Evolutionary conservation across 2,797 vertebrate genomes (phyloP).

Genomic region (Enteromius mattozi): DNA sequence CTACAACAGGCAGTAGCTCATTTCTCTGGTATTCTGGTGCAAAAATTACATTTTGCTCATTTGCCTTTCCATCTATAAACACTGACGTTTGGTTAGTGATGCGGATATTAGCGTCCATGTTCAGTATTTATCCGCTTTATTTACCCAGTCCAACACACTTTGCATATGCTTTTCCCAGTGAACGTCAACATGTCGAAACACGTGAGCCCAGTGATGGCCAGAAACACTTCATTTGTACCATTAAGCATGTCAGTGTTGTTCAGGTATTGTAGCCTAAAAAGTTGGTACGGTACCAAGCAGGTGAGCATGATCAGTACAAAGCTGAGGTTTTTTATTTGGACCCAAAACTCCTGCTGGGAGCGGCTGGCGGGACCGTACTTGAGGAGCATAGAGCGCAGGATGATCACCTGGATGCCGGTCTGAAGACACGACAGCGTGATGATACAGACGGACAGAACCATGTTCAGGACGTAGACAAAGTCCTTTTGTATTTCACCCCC

Average conservation of each 20-base stretch:
- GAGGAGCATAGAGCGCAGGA: constrained; percentile 72
- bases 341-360: constrained; percentile 88
- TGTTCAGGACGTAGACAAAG: constrained; percentile 74
- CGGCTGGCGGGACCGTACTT: constrained; percentile 70
- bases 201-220: constrained; percentile 87
- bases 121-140: constrained; percentile 8
- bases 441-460: constrained; percentile 70
- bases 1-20: not conserved
- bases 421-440: constrained; percentile 69
- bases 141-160: constrained; percentile 38
- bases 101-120: not conserved
- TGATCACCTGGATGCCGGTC: constrained; percentile 77
- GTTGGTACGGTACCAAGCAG: constrained; percentile 89
- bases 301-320: constrained; percentile 86
- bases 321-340: constrained; percentile 86
- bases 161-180: constrained; percentile 72
- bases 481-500: constrained; percentile 42
- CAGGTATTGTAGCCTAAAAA: constrained; percentile 86
- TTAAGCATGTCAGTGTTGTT: accelerated
- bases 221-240: constrained; percentile 83
- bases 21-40: not conserved
- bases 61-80: too few relatives aligned
- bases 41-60: not conserved
- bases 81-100: not conserved
- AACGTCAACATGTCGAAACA: constrained; percentile 89